Evolutionary conservation across 37 sponge, comb jelly and placozoan genomes (phyloP), one percentile per base, ranked within the genome.

Genomic region (Chondrosia reniformis): DNA sequence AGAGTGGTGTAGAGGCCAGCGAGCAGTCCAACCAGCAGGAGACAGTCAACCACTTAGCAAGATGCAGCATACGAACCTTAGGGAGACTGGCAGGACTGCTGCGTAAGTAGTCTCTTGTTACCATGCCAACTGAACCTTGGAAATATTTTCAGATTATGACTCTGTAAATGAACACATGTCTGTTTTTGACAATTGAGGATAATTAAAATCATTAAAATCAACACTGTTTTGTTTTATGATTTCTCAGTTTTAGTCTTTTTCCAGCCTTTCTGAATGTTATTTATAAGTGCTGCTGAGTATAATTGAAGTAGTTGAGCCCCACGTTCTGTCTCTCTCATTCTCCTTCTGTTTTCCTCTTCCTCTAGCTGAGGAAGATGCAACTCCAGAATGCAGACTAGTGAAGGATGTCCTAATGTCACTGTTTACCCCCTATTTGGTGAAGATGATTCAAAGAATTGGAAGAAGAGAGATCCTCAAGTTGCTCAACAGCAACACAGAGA

Each of bases 401-500:
- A 72, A 85, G 78, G 81, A 83, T 13, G 80, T 86, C 46, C 38
- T 97, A 9, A 32, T 49, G 22, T 56, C 89, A 0, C 58, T 93
- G 44, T 80, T 97, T 41, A 97, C 97, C 3, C 86, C 97, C 19
- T 93, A 94, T 77, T 45, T 97, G 39, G 71, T 81, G 32, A 82
- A 88, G 62, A 79, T 63, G 37, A 81, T 97, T 56, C 34, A 65
- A 38, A 76, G 82, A 46, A 33, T 31, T n/a, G 63, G 88, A 10
- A 45, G 85, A 1, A 77, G 69, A 38, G 94, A 93, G 84, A 91
- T 96, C n/a, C 79, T 96, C 72, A 96, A 96, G 83, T n/a, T 88
- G 1, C 77, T 96, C 54, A 94, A 94, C 91, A 87, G 94, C 67
- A 98, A 98, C 85, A 86, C 92, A 0, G 96, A 95, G 87, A 95